These are phyloP conservation scores for Dissostichus mawsoni DNA, from an alignment of 2,113 vertebrate species.

Conservation along the genomic window DNA sequence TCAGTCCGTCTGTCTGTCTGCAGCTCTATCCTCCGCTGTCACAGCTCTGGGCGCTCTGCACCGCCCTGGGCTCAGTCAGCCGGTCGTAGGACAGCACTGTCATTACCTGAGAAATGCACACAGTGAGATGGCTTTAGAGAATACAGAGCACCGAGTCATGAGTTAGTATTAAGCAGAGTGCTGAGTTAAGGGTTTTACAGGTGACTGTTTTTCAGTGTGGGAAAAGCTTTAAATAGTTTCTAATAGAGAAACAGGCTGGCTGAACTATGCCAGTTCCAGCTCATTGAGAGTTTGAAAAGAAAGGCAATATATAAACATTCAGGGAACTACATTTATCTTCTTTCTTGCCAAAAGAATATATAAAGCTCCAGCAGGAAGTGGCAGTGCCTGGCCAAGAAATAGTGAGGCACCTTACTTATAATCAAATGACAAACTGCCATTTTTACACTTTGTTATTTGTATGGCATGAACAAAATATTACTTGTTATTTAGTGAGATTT, in stretches of 20 bases:
- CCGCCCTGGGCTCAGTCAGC: constrained; percentile 78
- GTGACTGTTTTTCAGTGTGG: constrained; percentile 5
- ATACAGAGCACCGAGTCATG: constrained; percentile 17
- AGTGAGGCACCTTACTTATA: neutral
- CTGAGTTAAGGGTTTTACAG: constrained; percentile 54
- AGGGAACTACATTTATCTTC: neutral
- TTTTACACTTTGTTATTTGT: neutral
- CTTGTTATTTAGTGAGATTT: neutral
- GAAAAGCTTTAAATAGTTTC: constrained; percentile 5
- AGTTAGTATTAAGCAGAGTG: constrained; percentile 23
- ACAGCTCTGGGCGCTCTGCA: constrained; percentile 68
- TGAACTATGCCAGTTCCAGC: neutral
- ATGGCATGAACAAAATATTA: neutral
- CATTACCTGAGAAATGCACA: constrained; percentile 83
- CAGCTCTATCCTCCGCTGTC: constrained; percentile 74
- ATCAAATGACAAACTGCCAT: neutral
- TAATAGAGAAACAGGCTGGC: neutral
- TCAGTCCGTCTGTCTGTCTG: constrained; percentile 9
- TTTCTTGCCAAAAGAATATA: neutral
- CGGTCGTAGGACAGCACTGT: constrained; percentile 83
- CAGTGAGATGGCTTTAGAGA: constrained; percentile 28
- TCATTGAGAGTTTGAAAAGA: neutral
- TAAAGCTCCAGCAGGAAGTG: neutral
- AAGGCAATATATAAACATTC: neutral
- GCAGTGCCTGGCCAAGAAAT: neutral